Evolutionary conservation across 2,888 invertebrate species (phyloP), one percentile per base, ranked within the genome.

Genomic region (Ochropleura leucogaster): DNA sequence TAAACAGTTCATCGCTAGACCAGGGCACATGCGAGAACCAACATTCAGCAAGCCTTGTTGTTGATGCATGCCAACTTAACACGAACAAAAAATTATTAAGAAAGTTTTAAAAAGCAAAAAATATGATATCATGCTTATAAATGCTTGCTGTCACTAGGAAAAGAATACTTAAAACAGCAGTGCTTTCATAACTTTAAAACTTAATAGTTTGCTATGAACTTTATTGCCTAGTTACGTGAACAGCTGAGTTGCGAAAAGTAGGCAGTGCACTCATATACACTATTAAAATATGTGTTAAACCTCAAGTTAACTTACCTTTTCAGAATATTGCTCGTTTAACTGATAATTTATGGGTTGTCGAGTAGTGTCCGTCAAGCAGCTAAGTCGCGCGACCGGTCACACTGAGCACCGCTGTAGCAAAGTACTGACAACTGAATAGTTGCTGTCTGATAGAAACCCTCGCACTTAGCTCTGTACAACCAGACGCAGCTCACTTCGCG

Each of bases 1-100:
- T 66, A 97, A 97, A 89, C 97, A 96, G 90, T 97, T 97, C 96
- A 97, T 97, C 85, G 97, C 97, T 92, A 97, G 96, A 90, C 97
- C 97, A 91, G 97, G 94, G 89, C 97, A 97, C 89, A 97, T 97
- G 96, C 97, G 97, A 92, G 97, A 97, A 93, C 97, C 97, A 93
- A 97, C 89, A 74, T 89, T 97, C 95, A 97, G 96, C 92, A 95
- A 94, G 92, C 97, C 96, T 90, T 97, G 97, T 53, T 68, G 78
- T 44, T 64, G 68, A 93, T 97, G 97, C 97, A 97, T 97, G 95
- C 94, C 95, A 92, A 93, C 93, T 93, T 94, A 91, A 92, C 87
- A 90, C 88, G 82, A 88, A 91, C 83, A 90, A 89, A 91, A 89
- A 90, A 91, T 68, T 90, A 81, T 66, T 74, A 88, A 90, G 90